phyloP scores from a whole-genome alignment of 1,140 invertebrate species.

The Apis florea region DNA sequence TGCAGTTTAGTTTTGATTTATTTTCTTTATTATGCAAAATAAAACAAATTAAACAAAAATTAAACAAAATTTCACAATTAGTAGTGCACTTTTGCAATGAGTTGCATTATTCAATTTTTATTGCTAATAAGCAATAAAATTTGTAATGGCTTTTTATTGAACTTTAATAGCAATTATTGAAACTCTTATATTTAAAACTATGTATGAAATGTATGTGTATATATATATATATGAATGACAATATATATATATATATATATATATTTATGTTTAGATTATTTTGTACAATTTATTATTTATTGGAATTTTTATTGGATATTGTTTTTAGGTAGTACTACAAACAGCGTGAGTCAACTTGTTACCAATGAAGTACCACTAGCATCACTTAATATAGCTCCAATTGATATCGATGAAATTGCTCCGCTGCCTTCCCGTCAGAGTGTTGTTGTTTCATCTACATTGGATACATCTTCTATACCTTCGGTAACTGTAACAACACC shows the following conservation, averaged over 20 bases:
- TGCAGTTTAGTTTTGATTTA: slow-evolving; percentile 9
- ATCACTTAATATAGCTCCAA: slow-evolving; percentile 79
- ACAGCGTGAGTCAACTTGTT: slow-evolving; percentile 84
- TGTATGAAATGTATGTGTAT: background rate
- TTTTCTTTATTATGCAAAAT: slow-evolving; percentile 12
- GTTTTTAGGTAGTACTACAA: slow-evolving; percentile 83
- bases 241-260: background rate
- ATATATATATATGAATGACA: slow-evolving; percentile 31
- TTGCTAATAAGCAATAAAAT: slow-evolving; percentile 51
- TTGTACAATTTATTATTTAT: slow-evolving; percentile 30
- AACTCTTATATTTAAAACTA: slow-evolving; percentile 35
- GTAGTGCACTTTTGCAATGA: slow-evolving; percentile 37
- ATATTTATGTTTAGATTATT: background rate
- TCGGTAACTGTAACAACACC: slow-evolving; percentile 74
- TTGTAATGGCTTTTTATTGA: slow-evolving; percentile 47
- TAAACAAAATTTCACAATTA: slow-evolving; percentile 20
- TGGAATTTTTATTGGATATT: slow-evolving; percentile 45
- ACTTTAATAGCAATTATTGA: slow-evolving; percentile 49
- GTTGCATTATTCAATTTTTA: slow-evolving; percentile 34
- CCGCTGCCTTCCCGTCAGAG: slow-evolving; percentile 73
- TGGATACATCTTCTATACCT: slow-evolving; percentile 70
- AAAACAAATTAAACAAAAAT: too few species aligned
- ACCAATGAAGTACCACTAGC: slow-evolving; percentile 84
- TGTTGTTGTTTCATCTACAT: slow-evolving; percentile 71
- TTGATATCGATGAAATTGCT: slow-evolving; percentile 77